phyloP scores from a whole-genome alignment of 30 jellyfish, hydroid and myxozoan genomes.

The Nemopilema nomurai region DNA sequence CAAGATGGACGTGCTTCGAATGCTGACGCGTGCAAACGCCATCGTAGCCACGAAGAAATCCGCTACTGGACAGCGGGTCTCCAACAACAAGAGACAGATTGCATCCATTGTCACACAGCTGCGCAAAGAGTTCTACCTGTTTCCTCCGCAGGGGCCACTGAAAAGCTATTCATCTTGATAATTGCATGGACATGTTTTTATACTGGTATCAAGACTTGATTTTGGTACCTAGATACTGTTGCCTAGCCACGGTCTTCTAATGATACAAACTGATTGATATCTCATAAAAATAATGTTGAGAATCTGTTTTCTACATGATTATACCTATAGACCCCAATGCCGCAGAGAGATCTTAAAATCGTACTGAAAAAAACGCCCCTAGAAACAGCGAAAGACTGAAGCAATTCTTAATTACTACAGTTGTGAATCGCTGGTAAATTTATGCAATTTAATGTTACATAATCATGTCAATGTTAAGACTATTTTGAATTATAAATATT shows the following conservation, averaged over 20 bases:
- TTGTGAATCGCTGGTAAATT: no score
- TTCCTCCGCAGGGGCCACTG: constrained; percentile 95
- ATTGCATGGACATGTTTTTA: not conserved
- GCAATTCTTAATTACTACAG: no score
- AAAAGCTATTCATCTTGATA: constrained; percentile 9
- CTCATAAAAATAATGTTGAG: not conserved
- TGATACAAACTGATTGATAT: not conserved
- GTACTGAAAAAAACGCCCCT: no score
- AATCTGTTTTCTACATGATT: not conserved
- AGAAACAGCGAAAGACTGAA: no score
- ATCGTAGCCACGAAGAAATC: constrained; percentile 97
- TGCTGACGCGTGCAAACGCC: constrained; percentile 95
- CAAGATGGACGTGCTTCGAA: constrained; percentile 96
- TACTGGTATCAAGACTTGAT: not conserved
- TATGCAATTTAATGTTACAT: no score
- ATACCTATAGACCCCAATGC: not conserved
- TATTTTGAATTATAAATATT: no score
- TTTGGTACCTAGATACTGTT: not conserved
- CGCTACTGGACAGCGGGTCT: constrained; percentile 82
- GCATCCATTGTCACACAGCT: constrained; percentile 91
- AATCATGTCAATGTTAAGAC: no score
- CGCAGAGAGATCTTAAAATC: no score
- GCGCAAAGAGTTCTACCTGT: constrained; percentile 88
- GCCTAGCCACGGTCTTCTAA: not conserved
- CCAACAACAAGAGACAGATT: constrained; percentile 95